Conservation (phyloP, 2,888 invertebrate species). For the Netelia melanura region DNA sequence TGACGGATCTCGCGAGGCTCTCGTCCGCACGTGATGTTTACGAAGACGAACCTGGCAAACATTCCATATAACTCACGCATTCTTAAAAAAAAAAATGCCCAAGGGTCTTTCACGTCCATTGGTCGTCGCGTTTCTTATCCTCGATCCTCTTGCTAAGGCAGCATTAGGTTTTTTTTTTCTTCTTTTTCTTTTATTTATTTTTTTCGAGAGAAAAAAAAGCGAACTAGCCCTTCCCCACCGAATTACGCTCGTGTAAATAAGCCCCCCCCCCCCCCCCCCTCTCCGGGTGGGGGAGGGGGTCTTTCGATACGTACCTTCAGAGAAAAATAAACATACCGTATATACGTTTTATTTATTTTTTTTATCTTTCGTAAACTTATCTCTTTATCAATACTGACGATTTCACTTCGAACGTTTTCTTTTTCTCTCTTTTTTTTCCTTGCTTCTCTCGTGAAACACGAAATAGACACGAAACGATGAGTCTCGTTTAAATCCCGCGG, state of each 20-base stretch:
- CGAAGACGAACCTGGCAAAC: conserved; percentile 25
- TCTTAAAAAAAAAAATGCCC: neutral
- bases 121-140: neutral
- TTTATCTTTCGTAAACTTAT: neutral
- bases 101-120: neutral
- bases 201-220: neutral
- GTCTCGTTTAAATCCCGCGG: too few relatives aligned
- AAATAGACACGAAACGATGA: too few relatives aligned
- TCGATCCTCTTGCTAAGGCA: conserved; percentile 26
- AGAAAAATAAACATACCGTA: conserved; percentile 6
- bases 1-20: conserved; percentile 24
- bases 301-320: neutral
- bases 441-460: neutral
- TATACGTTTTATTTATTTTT: conserved; percentile 17
- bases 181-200: neutral
- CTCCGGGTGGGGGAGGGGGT: too few relatives aligned
- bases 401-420: neutral
- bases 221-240: conserved; percentile 49
- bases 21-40: conserved; percentile 55
- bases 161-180: neutral
- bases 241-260: conserved; percentile 66
- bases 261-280: neutral
- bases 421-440: conserved; percentile 15
- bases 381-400: too few relatives aligned
- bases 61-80: neutral